phyloP scores from a whole-genome alignment of 2,113 vertebrate species.

The Megaceryle maxima region DNA sequence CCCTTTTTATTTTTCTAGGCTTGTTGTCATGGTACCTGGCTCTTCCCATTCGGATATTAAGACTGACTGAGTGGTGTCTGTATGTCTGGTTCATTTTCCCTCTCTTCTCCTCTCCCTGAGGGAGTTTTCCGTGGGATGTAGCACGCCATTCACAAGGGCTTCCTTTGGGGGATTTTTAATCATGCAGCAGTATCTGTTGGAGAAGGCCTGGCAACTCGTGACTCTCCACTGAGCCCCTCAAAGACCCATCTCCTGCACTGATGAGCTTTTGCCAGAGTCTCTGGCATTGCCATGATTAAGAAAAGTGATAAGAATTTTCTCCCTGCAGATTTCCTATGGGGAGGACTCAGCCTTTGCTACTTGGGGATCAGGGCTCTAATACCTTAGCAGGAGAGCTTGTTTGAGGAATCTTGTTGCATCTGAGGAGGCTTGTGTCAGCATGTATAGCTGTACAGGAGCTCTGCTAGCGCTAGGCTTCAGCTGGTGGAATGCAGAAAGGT shows the following conservation, averaged over 20 bases:
- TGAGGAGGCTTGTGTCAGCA: not conserved
- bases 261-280: not conserved
- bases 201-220: not conserved
- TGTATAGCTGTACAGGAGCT: not conserved
- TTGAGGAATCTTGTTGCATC: not conserved
- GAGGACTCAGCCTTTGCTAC: not conserved
- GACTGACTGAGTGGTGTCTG: constrained; percentile 60
- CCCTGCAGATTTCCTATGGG: not conserved
- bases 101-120: constrained; percentile 2
- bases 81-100: constrained; percentile 54
- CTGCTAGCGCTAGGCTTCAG: not conserved
- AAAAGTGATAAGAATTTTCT: not conserved
- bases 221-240: not conserved
- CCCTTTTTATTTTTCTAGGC: not conserved
- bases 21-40: constrained; percentile 61
- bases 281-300: not conserved
- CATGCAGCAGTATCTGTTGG: not conserved
- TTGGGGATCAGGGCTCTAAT: not conserved
- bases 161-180: constrained; percentile 36
- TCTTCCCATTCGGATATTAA: constrained; percentile 56
- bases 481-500: not conserved
- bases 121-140: constrained; percentile 53
- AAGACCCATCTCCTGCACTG: not conserved
- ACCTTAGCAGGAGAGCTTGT: not conserved
- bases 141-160: constrained; percentile 14